These are phyloP conservation scores for Siniperca chuatsi DNA, from an alignment of 2,113 vertebrate species.

Conservation along the genomic window DNA sequence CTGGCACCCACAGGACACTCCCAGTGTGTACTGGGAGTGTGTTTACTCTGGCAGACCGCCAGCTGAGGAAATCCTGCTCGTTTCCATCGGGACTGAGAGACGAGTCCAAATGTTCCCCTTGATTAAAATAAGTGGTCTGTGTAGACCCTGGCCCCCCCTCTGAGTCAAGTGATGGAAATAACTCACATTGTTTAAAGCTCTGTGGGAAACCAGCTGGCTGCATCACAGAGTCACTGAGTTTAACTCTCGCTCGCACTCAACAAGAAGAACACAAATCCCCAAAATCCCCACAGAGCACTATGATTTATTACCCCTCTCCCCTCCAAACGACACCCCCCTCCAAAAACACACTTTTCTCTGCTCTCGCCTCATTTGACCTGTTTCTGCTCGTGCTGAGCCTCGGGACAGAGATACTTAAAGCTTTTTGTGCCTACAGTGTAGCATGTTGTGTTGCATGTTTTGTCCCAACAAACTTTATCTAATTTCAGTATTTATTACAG, in stretches of 20 bases:
- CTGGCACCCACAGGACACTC: not conserved
- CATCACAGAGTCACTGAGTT: slow-evolving; percentile 37
- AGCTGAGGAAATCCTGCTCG: slow-evolving; percentile 41
- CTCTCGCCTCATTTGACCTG: slow-evolving; percentile 4
- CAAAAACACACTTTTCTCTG: not conserved
- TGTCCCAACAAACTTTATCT: no score
- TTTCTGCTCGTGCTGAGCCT: not conserved
- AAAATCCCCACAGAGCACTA: slow-evolving; percentile 1
- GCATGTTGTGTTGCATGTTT: no score
- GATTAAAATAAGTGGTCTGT: slow-evolving; percentile 35
- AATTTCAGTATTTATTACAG: no score
- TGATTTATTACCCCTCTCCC: slow-evolving; percentile 9
- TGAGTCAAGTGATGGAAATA: slow-evolving; percentile 51
- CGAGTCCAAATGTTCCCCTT: slow-evolving; percentile 36
- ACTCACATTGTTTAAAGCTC: slow-evolving; percentile 54
- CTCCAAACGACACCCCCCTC: not conserved
- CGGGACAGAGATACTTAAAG: not conserved
- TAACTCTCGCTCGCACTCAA: slow-evolving; percentile 27
- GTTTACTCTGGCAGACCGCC: slow-evolving; percentile 34
- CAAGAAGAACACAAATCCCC: slow-evolving; percentile 22
- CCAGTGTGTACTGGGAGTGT: slow-evolving; percentile 1
- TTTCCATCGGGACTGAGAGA: slow-evolving; percentile 13
- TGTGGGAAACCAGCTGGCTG: slow-evolving; percentile 50
- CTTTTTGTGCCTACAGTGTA: no score
- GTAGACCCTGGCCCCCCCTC: not conserved